These are phyloP conservation scores for Orthonyx spaldingii DNA, from an alignment of 2,113 vertebrate genomes.

Conservation along the genomic window DNA sequence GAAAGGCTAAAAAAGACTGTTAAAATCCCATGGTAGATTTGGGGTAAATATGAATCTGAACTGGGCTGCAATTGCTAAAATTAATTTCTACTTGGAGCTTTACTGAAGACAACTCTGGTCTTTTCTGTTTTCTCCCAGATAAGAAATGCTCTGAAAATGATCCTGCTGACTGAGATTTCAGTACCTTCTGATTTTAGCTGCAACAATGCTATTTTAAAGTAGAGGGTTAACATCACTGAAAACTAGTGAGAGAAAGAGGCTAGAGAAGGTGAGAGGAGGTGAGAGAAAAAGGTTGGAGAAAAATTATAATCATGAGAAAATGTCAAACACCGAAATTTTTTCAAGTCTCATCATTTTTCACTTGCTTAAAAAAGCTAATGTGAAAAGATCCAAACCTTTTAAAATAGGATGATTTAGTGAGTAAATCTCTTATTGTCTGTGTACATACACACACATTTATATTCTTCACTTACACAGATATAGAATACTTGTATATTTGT, in stretches of 20 bases:
- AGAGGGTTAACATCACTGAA: neutral
- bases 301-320: neutral
- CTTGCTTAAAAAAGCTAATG: neutral
- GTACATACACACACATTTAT: neutral
- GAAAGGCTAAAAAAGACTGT: neutral
- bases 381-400: neutral
- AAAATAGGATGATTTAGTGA: neutral
- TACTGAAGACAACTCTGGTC: neutral
- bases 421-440: neutral
- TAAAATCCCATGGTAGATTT: neutral
- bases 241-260: neutral
- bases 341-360: neutral
- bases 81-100: neutral
- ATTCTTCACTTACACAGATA: neutral
- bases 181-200: constrained; percentile 19
- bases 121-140: neutral
- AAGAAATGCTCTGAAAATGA: neutral
- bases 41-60: neutral
- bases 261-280: neutral
- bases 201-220: neutral
- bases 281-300: neutral
- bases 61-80: neutral
- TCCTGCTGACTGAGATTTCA: neutral
- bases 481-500: neutral
- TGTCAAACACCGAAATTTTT: neutral